These are phyloP conservation scores for Bombus pascuorum DNA, from an alignment of 1,140 invertebrate genomes.

Conservation along the genomic window DNA sequence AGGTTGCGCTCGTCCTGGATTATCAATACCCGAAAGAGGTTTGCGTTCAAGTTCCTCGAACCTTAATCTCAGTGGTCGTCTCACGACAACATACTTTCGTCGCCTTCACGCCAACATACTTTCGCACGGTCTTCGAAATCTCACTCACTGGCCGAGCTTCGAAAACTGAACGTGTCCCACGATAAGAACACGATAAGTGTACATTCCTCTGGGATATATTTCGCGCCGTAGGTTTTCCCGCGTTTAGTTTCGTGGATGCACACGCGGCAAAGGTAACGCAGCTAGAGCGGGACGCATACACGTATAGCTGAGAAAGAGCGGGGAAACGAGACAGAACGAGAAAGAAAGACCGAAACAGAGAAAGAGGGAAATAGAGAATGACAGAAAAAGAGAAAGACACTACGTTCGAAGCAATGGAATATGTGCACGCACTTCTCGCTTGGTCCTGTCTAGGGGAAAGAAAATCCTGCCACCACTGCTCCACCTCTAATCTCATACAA, in stretches of 20 bases:
- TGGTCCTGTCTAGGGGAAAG: conserved; percentile 31
- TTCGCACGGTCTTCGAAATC: conserved; percentile 11
- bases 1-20: conserved; percentile 57
- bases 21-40: conserved; percentile 35
- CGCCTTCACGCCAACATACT: not conserved
- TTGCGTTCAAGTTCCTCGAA: conserved; percentile 33
- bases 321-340: not conserved
- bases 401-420: conserved; percentile 32
- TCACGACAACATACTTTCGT: conserved; percentile 7
- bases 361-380: not conserved
- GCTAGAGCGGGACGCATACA: conserved; percentile 33
- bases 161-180: conserved; percentile 44
- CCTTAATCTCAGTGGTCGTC: conserved; percentile 38
- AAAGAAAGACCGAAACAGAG: not conserved
- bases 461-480: conserved; percentile 39
- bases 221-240: conserved; percentile 59
- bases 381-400: conserved; percentile 31
- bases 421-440: conserved; percentile 32
- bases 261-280: conserved; percentile 41
- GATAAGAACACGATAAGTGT: conserved; percentile 25
- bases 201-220: conserved; percentile 45
- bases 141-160: conserved; percentile 50
- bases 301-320: not conserved
- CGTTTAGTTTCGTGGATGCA: conserved; percentile 51
- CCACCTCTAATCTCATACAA: conserved; percentile 24